Evolutionary conservation across 2,797 vertebrate species (phyloP), one percentile per base, ranked within the genome.

Genomic region (Lacerta bilineata): DNA sequence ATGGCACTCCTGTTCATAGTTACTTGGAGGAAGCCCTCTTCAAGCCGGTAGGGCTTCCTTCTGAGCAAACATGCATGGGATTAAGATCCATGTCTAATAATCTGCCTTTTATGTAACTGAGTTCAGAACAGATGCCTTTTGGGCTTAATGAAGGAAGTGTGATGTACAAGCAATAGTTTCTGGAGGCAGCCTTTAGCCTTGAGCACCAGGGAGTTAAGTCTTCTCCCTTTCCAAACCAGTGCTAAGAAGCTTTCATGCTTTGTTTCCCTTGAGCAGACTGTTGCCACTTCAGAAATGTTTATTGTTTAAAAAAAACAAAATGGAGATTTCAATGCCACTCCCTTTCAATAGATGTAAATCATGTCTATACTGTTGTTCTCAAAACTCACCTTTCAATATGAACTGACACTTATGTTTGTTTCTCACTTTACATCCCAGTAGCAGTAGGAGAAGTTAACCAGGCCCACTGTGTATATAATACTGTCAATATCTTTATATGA

Each of bases 401-500:
- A 91, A 10, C 11, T 17, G 86, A n/a, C 6, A 80, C 2, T 18
- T 15, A 20, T 85, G 90, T 1, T 33, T 39, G 59, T 69, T 85
- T 39, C 36, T 85, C 64, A 43, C 43, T 64, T 64, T 87, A 77
- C 2, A 88, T 55, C 55, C 80, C 74, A 68, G 89, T 90, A 88
- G 46, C 85, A 85, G 25, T 43, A 61, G 82, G 50, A 87, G 83
- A 90, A 85, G 86, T 71, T 91, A 91, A 90, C 5, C 18, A 90
- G 75, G n/a, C 61, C n/a, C 80, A 77, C 66, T n/a, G 3, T 91
- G 46, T 71, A 90, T 88, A 88, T 76, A 87, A 36, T 61, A 27
- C 20, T 88, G 83, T 27, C 84, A 91, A 85, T 89, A 90, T 82
- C 74, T 89, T 91, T 86, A 87, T 0, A 0, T 74, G 77, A 92